These are phyloP conservation scores for Bugulina stolonifera DNA, from an alignment of 2,888 invertebrate genomes.

Conservation along the genomic window DNA sequence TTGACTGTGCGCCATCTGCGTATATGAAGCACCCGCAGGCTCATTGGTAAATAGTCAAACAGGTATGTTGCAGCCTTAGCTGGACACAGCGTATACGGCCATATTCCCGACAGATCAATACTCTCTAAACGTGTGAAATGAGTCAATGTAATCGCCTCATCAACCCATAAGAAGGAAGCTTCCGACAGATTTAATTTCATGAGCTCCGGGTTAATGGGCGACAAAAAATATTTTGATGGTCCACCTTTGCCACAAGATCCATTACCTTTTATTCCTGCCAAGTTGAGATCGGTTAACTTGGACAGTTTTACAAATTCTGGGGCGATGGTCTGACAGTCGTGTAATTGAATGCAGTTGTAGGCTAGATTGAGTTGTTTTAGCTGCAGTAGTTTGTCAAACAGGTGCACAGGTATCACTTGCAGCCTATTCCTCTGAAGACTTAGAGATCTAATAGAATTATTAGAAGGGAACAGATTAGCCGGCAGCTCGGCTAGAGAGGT, in stretches of 20 bases:
- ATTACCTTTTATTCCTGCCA: not conserved
- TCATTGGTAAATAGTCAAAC: not conserved
- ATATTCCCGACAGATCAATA: not conserved
- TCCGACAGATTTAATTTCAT: not conserved
- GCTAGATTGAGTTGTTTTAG: not conserved
- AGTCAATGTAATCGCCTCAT: not conserved
- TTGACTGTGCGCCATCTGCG: not conserved
- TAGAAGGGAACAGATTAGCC: not conserved
- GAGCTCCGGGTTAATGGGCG: not conserved
- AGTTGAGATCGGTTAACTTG: not conserved
- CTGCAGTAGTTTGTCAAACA: not conserved
- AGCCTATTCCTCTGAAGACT: not conserved
- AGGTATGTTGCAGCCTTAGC: not conserved
- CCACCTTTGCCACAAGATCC: not conserved
- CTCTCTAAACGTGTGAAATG: not conserved
- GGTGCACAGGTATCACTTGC: not conserved
- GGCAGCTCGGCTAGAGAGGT: not conserved
- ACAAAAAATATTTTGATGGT: not conserved
- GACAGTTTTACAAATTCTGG: not conserved
- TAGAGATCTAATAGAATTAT: not conserved
- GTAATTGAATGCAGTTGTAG: not conserved
- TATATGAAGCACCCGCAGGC: not conserved
- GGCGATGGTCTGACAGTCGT: not conserved
- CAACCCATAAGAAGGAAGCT: not conserved
- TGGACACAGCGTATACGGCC: not conserved